Evolutionary conservation across 1,140 invertebrate species (phyloP).

Genomic region (Calliopsis andreniformis): DNA sequence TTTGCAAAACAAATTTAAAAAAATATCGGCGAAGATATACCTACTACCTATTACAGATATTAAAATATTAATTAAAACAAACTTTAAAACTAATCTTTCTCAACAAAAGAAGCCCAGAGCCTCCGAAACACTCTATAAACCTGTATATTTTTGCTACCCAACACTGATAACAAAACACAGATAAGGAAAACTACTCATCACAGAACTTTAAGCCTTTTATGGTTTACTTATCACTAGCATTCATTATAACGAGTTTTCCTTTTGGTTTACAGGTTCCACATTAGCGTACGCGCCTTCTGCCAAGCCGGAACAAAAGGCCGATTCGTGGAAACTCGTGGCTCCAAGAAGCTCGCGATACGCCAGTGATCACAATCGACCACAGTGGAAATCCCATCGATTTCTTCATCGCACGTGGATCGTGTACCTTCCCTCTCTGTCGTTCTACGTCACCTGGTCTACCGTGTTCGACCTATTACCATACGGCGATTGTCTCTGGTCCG

Average conservation of each 20-base stretch:
- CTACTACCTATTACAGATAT: too few species aligned
- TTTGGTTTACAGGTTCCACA: conserved; percentile 53
- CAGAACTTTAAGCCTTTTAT: too few species aligned
- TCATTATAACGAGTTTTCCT: neutral
- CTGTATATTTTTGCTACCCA: too few species aligned
- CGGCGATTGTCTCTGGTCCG: neutral
- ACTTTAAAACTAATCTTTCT: too few species aligned
- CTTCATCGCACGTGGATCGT: conserved; percentile 16
- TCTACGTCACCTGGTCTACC: neutral
- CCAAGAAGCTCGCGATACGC: conserved; percentile 24
- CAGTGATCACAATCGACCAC: neutral
- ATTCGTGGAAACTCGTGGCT: neutral
- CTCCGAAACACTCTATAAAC: too few species aligned
- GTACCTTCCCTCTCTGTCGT: neutral
- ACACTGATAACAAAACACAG: too few species aligned
- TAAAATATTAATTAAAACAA: too few species aligned
- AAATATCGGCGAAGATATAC: too few species aligned
- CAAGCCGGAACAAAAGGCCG: conserved; percentile 16
- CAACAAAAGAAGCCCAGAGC: too few species aligned
- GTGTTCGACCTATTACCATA: neutral
- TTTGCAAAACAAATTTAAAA: too few species aligned
- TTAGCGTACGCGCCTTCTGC: conserved; percentile 26
- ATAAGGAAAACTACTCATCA: too few species aligned
- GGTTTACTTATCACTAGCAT: too few species aligned
- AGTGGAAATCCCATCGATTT: conserved; percentile 45